Base-by-base conservation (phyloP, 1,140 invertebrate genomes). In the Diabrotica undecimpunctata region DNA sequence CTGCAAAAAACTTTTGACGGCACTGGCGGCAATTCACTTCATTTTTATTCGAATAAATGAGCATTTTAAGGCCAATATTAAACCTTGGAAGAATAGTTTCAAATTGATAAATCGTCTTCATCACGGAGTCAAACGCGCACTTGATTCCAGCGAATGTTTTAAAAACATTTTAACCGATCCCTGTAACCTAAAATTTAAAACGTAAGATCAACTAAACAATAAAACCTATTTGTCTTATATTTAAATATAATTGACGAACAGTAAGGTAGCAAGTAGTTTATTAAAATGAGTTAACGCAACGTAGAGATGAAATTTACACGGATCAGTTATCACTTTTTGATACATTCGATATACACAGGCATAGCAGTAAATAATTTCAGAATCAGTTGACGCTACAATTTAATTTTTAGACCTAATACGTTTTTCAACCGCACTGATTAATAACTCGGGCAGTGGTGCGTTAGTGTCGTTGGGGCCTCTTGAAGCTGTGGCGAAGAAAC, bases 401-500 rank as follows among this genome's bases (percentile, higher is more conserved):
- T 25, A 25, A 25, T 25, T 2, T 1, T 1, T 25, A 25, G 25
- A 25, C 25, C 25, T 46, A n/a, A 46, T 10, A 46, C n/a, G 41
- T 46, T 46, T 46, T n/a, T n/a, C 2, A 46, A 46, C 41, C 41
- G 41, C 41, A 46, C 25, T 46, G n/a, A 10, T 46, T 4, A 5
- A 38, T 38, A 25, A 57, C 9, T 46, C 41, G 41, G 41, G 35
- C 37, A 25, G 41, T 12, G n/a, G 59, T 50, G 53, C 56, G 8
- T 46, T 58, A 72, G 64, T 73, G 72, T 54, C 70, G 75, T 51
- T 71, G 71, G 37, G 71, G 71, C 36, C 74, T 69, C 66, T 79
- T 79, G 66, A 81, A 73, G 70, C 81, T 81, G 67, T 82, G 77
- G 8, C 80, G 76, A 38, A 84, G 70, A 71, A 79, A 83, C 8